These are phyloP conservation scores for Parazoanthus darwini DNA, from an alignment of 92 coral and sea anemone species.

Conservation along the genomic window DNA sequence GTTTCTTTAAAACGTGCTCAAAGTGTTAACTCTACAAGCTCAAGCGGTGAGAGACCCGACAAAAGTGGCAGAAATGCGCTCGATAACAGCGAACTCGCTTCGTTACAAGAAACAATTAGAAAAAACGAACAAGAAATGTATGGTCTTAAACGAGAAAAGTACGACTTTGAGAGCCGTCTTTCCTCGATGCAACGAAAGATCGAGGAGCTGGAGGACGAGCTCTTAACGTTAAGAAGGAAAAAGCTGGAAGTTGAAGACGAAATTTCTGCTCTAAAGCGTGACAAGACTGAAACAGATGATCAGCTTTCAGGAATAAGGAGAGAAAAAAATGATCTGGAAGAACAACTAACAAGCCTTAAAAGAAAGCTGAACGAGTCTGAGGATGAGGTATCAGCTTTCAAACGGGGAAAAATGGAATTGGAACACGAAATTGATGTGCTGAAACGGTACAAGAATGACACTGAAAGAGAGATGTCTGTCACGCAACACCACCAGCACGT, in stretches of 20 bases:
- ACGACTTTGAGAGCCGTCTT: slow-evolving; percentile 64
- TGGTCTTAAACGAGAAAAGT: slow-evolving; percentile 66
- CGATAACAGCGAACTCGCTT: slow-evolving; percentile 58
- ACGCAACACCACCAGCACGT: slow-evolving; percentile 47
- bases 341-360: slow-evolving; percentile 60
- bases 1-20: slow-evolving; percentile 58
- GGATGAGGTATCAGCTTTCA: slow-evolving; percentile 67
- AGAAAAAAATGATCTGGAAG: slow-evolving; percentile 72
- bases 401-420: slow-evolving; percentile 75
- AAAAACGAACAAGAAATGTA: slow-evolving; percentile 79
- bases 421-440: slow-evolving; percentile 74
- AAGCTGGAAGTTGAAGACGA: slow-evolving; percentile 91
- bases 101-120: slow-evolving; percentile 60
- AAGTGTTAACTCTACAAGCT: not conserved
- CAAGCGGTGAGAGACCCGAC: slow-evolving; percentile 34
- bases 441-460: slow-evolving; percentile 58
- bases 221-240: slow-evolving; percentile 76
- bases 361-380: slow-evolving; percentile 71
- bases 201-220: slow-evolving; percentile 81
- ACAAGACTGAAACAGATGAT: slow-evolving; percentile 86
- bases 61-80: slow-evolving; percentile 30
- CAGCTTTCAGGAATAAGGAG: slow-evolving; percentile 66
- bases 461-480: slow-evolving; percentile 60
- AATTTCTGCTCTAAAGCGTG: slow-evolving; percentile 83
- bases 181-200: slow-evolving; percentile 79